Evolutionary conservation across 2,888 invertebrate species (phyloP), one percentile per base, ranked within the genome.

Genomic region (Petrolisthes manimaculis): DNA sequence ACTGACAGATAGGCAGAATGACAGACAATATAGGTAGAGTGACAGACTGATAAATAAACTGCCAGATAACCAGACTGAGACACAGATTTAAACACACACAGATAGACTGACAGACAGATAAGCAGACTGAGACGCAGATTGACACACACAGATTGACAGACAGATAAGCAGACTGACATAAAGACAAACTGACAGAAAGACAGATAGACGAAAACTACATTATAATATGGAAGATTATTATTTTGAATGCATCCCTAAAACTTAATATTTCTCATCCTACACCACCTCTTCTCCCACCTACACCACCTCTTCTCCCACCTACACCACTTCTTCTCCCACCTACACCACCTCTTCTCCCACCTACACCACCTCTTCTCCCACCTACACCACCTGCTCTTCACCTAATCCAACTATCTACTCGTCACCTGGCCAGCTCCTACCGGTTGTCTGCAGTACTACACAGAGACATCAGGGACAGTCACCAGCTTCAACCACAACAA

Each of bases 401-500:
- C 80, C 0, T 21, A 55, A 21, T 5, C 37, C 24, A 0, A 5
- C 61, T 24, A 5, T 0, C 1, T 53, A 0, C 37, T 56, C 61
- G 24, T 56, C 24, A n/a, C n/a, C 6, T 8, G 24, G 55, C 14
- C 81, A 90, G 89, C 89, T 9, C 88, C 89, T n/a, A 55, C 78
- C 51, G 89, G 90, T 51, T 90, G 90, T 53, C 88, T 89, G n/a
- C 90, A 90, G 86, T 84, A 86, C 80, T 86, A 77, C 56, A 89
- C 89, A 0, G 86, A 86, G 53, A 86, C 89, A 0, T 90, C 90
- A 51, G 90, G 90, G 51, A 79, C 85, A 0, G 88, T 90, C n/a
- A 83, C 54, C 71, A 90, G 88, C 55, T 90, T 90, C 86, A 88
- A 90, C 81, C 88, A 83, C 78, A 55, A 67, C 61, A 51, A 61